Evolutionary conservation across 2,888 invertebrate species (phyloP), one percentile per base, ranked within the genome.

Genomic region (Polyommatus icarus): DNA sequence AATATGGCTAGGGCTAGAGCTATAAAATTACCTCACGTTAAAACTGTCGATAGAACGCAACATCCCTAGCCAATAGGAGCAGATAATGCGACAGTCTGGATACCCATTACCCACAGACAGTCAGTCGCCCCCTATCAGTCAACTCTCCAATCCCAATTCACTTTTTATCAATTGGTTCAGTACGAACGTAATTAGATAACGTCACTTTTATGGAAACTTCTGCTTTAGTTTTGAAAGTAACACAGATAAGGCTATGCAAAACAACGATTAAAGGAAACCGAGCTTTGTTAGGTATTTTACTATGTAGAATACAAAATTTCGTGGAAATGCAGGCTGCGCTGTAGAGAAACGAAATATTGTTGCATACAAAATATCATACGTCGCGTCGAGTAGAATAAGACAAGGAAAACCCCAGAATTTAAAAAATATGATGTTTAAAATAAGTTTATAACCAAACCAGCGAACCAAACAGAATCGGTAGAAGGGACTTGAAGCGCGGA

Each of bases 71-170:
- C 12, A 46, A 20, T 29, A 54, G 29, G 12, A 75, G 46, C 15
- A 54, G 75, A 75, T 75, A 75, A 54, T 54, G 50, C 50, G 50
- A 18, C 24, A 54, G 50, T 54, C 75, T 75, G 20, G 20, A 40
- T n/a, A 75, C 75, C 50, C 29, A 29, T 54, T n/a, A 75, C 75
- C 50, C 29, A 29, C 75, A 75, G 75, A 75, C 75, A 75, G 50
- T 46, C 15, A 54, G 75, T 75, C 75, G 75, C 75, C 75, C 50
- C 29, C 24, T 29, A 67, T 67, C 67, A 32, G 29, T 32, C 29
- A 67, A 67, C 5, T 29, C 32, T 15, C 5, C 24, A 29, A 67
- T 32, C 67, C 6, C 67, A 67, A 67, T 67, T 67, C 29, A 67
- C 6, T 67, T 32, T 59, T 59, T 20, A 59, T 59, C 59, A 59